A percentile compares a stretch with the other conserved stretches of the same genome.
Evolutionary conservation across 2,797 vertebrate species (phyloP).

Genomic region (Cephalopachus bancanus): DNA sequence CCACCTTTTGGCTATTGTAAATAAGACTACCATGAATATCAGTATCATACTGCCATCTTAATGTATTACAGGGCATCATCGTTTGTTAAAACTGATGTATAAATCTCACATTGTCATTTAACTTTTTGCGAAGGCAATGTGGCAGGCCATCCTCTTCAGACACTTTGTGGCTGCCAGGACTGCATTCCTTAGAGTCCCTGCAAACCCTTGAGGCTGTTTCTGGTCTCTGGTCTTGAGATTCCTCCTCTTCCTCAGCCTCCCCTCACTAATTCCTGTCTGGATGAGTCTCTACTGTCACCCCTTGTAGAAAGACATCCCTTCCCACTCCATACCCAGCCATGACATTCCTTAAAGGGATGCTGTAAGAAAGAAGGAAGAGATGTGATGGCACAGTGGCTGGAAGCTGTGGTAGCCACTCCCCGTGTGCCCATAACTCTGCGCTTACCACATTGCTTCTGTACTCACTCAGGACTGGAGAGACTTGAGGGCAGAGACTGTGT

Average conservation of each 20-base stretch:
- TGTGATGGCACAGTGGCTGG: not conserved
- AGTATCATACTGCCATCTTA: fast-evolving
- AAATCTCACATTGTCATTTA: not conserved
- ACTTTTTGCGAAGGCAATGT: not conserved
- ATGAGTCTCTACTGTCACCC: not conserved
- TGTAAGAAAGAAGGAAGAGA: not conserved
- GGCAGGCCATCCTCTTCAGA: not conserved
- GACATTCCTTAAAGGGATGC: not conserved
- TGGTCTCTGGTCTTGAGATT: not conserved
- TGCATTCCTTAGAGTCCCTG: not conserved
- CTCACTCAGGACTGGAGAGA: not conserved
- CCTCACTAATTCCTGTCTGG: not conserved
- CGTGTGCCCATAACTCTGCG: too few relatives aligned
- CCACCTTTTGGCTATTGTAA: not conserved
- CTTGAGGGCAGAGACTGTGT: not conserved
- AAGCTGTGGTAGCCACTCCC: not conserved
- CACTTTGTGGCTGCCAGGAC: not conserved
- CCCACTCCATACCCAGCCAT: not conserved
- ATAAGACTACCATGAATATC: not conserved
- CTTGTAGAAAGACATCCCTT: not conserved
- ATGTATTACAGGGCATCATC: fast-evolving
- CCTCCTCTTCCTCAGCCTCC: not conserved
- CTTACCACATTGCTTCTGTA: fast-evolving
- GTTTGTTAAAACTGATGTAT: not conserved
- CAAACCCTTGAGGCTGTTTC: not conserved